Base-by-base conservation (phyloP, 92 coral and sea anemone species). In the Bergia puertoricense region DNA sequence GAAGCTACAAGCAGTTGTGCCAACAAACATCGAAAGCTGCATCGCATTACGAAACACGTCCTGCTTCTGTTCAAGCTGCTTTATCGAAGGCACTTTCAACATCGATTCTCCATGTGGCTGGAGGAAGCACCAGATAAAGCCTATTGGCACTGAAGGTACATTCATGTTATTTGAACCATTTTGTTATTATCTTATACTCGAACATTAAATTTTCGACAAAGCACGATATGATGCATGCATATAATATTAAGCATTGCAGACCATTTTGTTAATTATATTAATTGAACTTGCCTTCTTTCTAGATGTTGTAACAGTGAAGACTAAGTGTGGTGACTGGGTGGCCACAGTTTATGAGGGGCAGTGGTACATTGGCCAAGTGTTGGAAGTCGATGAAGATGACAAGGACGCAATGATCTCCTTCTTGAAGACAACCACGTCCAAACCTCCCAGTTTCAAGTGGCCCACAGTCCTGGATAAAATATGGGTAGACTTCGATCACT, bases 301-400 rank as follows among this genome's bases (percentile, higher is more conserved):
- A 45, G 81, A 45, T 46, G 62, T 45, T 77, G 23, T 20, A 6
- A 22, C 81, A 77, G 81, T 77, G 62, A 81, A 59, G 85, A 37
- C 39, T 59, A 42, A 81, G 85, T 13, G 39, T 36, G 85, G 74
- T 36, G 85, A 81, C 85, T 56, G 85, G 85, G 85, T 59, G 23
- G 73, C 74, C 16, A 74, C 74, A 59, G 73, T 81, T 39, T 54
- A 65, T 22, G 74, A 57, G 73, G 56, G 15, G 85, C 73, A 59
- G 75, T 81, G 85, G 85, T 81, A 81, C 50, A 18, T 81, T 81
- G 74, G 48, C 23, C 74, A 56, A 42, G 74, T 57, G 48, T 42
- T 81, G 48, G 74, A 81, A 59, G 85, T 59, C 36, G 74, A 81
- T 18, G 75, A 81, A 67, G 56, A 81, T 81, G 74, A 81, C 72